Conservation (phyloP, 2,113 vertebrate genomes). For the Carassius auratus region DNA sequence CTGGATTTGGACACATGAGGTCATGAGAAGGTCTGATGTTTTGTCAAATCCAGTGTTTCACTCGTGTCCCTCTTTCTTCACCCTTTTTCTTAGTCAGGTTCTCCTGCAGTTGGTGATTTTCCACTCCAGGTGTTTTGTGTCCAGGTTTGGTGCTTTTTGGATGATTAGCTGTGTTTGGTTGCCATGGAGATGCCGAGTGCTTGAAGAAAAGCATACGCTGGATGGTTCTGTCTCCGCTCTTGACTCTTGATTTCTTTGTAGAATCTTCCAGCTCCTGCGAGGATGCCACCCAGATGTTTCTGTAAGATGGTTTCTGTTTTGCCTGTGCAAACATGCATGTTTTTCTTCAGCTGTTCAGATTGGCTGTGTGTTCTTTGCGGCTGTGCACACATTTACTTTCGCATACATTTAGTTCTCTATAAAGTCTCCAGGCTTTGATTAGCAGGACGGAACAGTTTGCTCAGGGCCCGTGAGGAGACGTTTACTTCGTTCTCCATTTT, state of each 20-base stretch:
- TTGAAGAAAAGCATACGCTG: conserved; percentile 20
- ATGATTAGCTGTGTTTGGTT: conserved; percentile 27
- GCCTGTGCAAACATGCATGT: conserved; percentile 13
- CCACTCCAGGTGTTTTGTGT: conserved; percentile 33
- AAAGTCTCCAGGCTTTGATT: conserved; percentile 34
- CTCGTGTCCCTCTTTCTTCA: too few relatives aligned
- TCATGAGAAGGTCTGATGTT: background rate
- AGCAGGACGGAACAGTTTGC: conserved; percentile 23
- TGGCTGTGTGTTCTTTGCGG: conserved; percentile 12
- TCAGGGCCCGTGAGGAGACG: conserved; percentile 16
- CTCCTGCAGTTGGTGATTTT: background rate
- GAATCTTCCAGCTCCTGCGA: conserved; percentile 4
- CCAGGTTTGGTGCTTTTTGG: conserved; percentile 5
- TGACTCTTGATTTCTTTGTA: conserved; percentile 40
- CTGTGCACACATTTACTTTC: conserved; percentile 40
- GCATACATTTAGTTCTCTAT: conserved; percentile 33
- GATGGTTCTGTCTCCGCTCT: conserved; percentile 30
- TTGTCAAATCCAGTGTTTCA: background rate
- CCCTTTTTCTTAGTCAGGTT: too few relatives aligned
- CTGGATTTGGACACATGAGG: background rate
- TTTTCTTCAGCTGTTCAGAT: conserved; percentile 27
- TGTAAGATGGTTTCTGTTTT: conserved; percentile 21
- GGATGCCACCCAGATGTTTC: conserved; percentile 25
- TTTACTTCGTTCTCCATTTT: conserved; percentile 14
- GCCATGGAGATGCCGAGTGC: conserved; percentile 13